These are phyloP conservation scores for Philypnodon macrostomus DNA, from an alignment of 2,797 vertebrate species.

Conservation along the genomic window DNA sequence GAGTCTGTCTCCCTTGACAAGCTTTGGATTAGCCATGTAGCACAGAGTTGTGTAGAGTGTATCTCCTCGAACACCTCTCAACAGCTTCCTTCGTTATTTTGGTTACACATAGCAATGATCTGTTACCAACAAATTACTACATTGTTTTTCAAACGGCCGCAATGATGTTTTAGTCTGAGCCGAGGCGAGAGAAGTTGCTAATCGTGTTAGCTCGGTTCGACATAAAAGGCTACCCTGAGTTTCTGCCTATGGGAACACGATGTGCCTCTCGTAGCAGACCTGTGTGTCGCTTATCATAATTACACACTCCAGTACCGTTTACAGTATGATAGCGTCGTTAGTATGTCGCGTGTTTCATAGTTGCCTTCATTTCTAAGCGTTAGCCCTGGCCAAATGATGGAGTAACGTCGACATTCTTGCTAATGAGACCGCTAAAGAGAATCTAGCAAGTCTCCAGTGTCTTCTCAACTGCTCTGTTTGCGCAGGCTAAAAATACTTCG, in stretches of 20 bases:
- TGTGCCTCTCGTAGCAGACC: constrained; percentile 42
- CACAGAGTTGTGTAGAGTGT: constrained; percentile 35
- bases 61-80: constrained; percentile 23
- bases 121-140: neutral
- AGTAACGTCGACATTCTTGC: constrained; percentile 16
- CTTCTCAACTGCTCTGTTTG: constrained; percentile 36
- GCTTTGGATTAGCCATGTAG: constrained; percentile 62
- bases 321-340: neutral
- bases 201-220: constrained; percentile 45
- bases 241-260: constrained; percentile 41
- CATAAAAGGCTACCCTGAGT: constrained; percentile 39
- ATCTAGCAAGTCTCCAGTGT: constrained; percentile 30
- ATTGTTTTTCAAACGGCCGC: constrained; percentile 3
- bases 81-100: constrained; percentile 9
- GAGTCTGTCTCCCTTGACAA: constrained; percentile 36
- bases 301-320: neutral
- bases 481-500: constrained; percentile 65
- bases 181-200: constrained; percentile 32
- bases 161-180: constrained; percentile 6
- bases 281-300: neutral
- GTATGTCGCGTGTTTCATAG: neutral
- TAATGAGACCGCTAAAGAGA: constrained; percentile 37
- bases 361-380: constrained; percentile 6
- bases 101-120: neutral
- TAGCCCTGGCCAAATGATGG: constrained; percentile 14